Percentiles rank a stretch among this genome's conserved stretches.
phyloP scores from a whole-genome alignment of 2,797 vertebrate species.

The Malurus splendens region DNA sequence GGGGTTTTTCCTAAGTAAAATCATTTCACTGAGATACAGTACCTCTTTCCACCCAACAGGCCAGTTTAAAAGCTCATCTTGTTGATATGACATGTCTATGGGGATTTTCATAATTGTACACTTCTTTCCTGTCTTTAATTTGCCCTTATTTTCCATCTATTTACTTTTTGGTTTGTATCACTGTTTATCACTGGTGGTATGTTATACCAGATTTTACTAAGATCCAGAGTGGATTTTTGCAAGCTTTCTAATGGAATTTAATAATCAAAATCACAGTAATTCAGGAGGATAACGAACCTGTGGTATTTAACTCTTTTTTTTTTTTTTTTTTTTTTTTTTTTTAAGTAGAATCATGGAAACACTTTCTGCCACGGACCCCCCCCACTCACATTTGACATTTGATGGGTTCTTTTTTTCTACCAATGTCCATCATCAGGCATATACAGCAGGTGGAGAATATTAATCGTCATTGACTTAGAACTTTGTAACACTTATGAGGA shows the following conservation, averaged over 20 bases:
- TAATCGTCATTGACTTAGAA: not conserved
- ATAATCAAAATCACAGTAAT: not conserved
- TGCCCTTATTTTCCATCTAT: not conserved
- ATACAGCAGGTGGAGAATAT: not conserved
- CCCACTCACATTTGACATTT: not conserved
- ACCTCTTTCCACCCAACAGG: not conserved
- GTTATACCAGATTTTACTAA: not conserved
- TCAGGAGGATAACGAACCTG: not conserved
- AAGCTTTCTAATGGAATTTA: not conserved
- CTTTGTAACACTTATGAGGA: not conserved
- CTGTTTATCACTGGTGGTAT: not conserved
- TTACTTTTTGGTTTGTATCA: not conserved
- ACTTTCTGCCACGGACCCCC: not conserved
- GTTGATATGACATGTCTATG: not conserved
- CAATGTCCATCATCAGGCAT: not conserved
- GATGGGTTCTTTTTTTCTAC: not conserved
- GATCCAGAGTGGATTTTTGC: not conserved
- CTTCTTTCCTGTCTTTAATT: not conserved
- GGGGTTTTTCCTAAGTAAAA: not conserved
- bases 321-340: not conserved
- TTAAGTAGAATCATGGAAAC: not conserved
- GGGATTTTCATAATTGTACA: accelerated
- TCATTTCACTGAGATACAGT: not conserved
- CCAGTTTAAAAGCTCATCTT: not conserved
- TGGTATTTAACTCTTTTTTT: not conserved